A percentile compares a stretch with the other conserved stretches of the same genome.
Evolutionary conservation across 1,140 invertebrate species (phyloP).

Genomic region (Drosophila persimilis): DNA sequence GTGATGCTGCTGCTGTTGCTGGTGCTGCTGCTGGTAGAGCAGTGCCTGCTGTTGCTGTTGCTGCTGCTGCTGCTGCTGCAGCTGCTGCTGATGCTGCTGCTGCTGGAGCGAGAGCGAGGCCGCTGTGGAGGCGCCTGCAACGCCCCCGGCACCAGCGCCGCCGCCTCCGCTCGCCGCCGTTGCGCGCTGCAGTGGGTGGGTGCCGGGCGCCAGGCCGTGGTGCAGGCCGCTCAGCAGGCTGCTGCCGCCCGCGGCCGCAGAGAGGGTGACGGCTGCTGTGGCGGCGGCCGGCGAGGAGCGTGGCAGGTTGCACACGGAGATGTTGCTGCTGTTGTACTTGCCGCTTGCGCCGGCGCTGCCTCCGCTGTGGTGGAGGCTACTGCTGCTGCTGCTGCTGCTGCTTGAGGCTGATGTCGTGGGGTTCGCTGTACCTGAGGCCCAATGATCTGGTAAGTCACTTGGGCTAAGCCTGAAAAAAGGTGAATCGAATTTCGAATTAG

Average conservation of each 20-base stretch:
- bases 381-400: constrained; percentile 27
- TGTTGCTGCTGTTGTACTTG: constrained; percentile 50
- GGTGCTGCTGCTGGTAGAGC: constrained; percentile 40
- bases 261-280: constrained; percentile 78
- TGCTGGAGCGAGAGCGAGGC: constrained; percentile 47
- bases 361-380: constrained; percentile 27
- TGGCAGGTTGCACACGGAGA: constrained; percentile 78
- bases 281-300: constrained; percentile 79
- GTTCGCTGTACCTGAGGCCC: constrained; percentile 75
- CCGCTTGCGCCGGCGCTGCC: constrained; percentile 9
- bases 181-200: constrained; percentile 63
- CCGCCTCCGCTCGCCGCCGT: constrained; percentile 63
- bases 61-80: constrained; percentile 10
- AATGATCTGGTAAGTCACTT: constrained; percentile 83
- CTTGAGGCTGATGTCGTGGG: constrained; percentile 60
- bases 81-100: constrained; percentile 55
- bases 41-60: constrained; percentile 34
- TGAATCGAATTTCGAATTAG: constrained; percentile 6
- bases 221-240: constrained; percentile 54
- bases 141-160: constrained; percentile 53
- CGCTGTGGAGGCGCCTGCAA: constrained; percentile 54
- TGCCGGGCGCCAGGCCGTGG: constrained; percentile 68
- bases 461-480: constrained; percentile 80
- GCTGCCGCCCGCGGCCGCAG: constrained; percentile 65
- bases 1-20: constrained; percentile 46